Percentiles rank a stretch among this genome's conserved stretches.
Evolutionary conservation across 2,113 vertebrate genomes (phyloP).

Genomic region (Epinephelus cyanopodus): DNA sequence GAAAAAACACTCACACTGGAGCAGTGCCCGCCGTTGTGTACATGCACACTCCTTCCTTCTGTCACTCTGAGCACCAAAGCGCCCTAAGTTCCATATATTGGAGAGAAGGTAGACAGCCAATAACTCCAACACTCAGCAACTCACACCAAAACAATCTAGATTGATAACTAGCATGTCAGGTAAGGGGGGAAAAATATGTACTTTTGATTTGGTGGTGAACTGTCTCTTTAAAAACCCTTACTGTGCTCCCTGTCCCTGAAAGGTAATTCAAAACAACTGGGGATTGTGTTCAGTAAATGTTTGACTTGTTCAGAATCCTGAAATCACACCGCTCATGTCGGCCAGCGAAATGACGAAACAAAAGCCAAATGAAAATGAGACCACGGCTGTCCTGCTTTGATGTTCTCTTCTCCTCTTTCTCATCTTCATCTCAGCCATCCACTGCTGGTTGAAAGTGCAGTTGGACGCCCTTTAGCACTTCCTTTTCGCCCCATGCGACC

Average conservation of each 20-base stretch:
- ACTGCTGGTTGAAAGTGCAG: constrained; percentile 22
- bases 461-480: constrained; percentile 60
- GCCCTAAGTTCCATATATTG: too few relatives aligned
- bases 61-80: too few relatives aligned
- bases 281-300: constrained; percentile 25
- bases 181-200: too few relatives aligned
- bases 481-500: constrained; percentile 46
- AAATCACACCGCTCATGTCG: constrained; percentile 13
- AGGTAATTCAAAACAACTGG: constrained; percentile 2
- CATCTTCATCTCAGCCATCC: constrained; percentile 51
- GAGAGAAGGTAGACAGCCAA: too few relatives aligned
- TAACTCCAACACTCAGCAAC: too few relatives aligned
- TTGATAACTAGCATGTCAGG: too few relatives aligned
- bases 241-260: not conserved
- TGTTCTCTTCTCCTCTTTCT: constrained; percentile 31
- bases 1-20: too few relatives aligned
- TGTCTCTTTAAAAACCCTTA: too few relatives aligned
- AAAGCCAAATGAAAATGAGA: constrained; percentile 31
- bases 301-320: constrained; percentile 28
- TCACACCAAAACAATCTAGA: too few relatives aligned
- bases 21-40: too few relatives aligned
- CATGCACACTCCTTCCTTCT: too few relatives aligned
- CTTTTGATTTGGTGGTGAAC: too few relatives aligned
- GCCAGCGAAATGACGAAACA: not conserved
- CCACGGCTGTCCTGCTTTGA: constrained; percentile 36